Conservation (phyloP, 2,797 vertebrate genomes). For the Alfaro cultratus region DNA sequence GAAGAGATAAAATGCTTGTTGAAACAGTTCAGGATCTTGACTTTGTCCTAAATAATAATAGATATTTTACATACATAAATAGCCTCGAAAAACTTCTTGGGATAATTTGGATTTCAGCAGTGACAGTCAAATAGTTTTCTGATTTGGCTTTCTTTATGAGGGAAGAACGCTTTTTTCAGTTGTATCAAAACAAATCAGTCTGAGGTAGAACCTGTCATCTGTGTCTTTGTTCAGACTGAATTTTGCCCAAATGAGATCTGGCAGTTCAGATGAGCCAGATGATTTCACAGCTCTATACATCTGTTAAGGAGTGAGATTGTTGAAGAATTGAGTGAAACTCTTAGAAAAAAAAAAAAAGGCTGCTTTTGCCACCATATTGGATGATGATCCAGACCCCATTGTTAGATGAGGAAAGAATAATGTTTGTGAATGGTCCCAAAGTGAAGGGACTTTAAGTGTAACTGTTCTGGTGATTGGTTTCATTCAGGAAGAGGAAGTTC, state of each 20-base stretch:
- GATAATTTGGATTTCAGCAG: neutral
- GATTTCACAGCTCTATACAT: too few relatives aligned
- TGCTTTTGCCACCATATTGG: too few relatives aligned
- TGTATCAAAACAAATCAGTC: neutral
- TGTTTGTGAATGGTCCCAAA: neutral
- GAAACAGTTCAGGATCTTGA: neutral
- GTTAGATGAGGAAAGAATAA: neutral
- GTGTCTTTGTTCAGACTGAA: neutral
- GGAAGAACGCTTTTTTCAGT: neutral
- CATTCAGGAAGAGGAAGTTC: too few relatives aligned
- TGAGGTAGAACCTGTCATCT: neutral
- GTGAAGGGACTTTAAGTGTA: too few relatives aligned
- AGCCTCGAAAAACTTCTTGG: neutral
- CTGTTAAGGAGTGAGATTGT: too few relatives aligned
- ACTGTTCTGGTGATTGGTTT: too few relatives aligned
- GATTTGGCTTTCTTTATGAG: neutral
- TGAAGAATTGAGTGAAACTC: too few relatives aligned
- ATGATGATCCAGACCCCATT: too few relatives aligned
- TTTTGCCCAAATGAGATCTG: neutral
- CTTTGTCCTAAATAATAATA: neutral
- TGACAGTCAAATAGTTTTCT: neutral
- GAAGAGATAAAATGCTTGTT: neutral
- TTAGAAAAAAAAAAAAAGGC: too few relatives aligned
- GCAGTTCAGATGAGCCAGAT: too few relatives aligned
- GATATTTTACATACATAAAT: too few relatives aligned